Evolutionary conservation across 1,140 invertebrate species (phyloP).

Genomic region (Saccostrea echinata): DNA sequence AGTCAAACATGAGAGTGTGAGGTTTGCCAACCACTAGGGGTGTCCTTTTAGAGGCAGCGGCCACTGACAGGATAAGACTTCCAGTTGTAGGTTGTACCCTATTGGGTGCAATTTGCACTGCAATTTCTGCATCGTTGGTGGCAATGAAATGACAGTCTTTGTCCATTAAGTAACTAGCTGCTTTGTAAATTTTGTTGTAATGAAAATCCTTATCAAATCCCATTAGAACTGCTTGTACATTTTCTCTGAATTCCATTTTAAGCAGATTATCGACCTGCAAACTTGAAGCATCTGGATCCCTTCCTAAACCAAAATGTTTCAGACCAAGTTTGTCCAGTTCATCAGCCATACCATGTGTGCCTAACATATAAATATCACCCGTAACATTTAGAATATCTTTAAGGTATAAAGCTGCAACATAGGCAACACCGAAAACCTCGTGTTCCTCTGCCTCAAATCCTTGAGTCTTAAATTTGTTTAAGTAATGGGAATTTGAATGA

Average conservation of each 20-base stretch:
- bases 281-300: conserved; percentile 66
- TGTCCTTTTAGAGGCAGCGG: conserved; percentile 89
- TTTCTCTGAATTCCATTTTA: conserved; percentile 60
- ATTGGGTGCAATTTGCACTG: conserved; percentile 45
- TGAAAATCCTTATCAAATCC: conserved; percentile 73
- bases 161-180: conserved; percentile 68
- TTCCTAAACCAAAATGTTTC: conserved; percentile 76
- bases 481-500: conserved; percentile 52
- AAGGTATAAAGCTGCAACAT: conserved; percentile 69
- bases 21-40: conserved; percentile 94
- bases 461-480: conserved; percentile 63
- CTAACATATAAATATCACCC: conserved; percentile 68
- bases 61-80: conserved; percentile 89
- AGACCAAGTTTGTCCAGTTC: conserved; percentile 77
- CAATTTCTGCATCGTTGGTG: conserved; percentile 68
- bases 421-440: conserved; percentile 69
- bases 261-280: conserved; percentile 59
- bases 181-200: conserved; percentile 74
- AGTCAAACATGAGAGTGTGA: conserved; percentile 83
- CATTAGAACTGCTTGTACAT: conserved; percentile 72
- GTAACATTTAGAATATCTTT: conserved; percentile 62
- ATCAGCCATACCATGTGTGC: conserved; percentile 75
- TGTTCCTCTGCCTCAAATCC: conserved; percentile 66
- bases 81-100: conserved; percentile 83
- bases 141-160: conserved; percentile 68